phyloP scores from a whole-genome alignment of 35 echinoderm and acorn worm genomes.

The Anneissia japonica region DNA sequence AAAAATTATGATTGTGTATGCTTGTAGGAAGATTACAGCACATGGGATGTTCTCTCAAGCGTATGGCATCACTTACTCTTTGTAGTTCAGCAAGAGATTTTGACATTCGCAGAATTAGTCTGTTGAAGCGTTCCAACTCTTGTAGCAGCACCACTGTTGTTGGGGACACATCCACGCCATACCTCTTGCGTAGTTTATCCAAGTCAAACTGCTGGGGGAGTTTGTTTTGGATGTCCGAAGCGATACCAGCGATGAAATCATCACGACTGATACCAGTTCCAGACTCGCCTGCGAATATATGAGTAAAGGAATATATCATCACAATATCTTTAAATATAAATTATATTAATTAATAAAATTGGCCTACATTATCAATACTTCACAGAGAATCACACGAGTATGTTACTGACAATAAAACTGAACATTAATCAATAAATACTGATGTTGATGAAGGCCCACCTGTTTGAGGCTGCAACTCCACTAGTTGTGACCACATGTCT shows the following conservation, averaged over 20 bases:
- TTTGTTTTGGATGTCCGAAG: slow-evolving; percentile 90
- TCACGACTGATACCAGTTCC: slow-evolving; percentile 91
- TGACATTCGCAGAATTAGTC: slow-evolving; percentile 70
- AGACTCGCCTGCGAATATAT: slow-evolving; percentile 62
- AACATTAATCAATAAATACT: too few relatives aligned
- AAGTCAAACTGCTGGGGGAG: slow-evolving; percentile 95
- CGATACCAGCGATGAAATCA: slow-evolving; percentile 97
- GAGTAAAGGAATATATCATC: not conserved
- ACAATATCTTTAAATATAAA: not conserved
- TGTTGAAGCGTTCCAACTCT: slow-evolving; percentile 91
- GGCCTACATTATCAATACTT: not conserved
- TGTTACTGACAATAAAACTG: too few relatives aligned
- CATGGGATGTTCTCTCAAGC: too few relatives aligned
- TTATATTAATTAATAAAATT: not conserved
- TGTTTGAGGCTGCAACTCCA: slow-evolving; percentile 95
- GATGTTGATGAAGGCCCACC: slow-evolving; percentile 33
- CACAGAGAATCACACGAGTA: too few relatives aligned
- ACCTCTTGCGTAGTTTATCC: slow-evolving; percentile 94
- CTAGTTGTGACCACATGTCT: slow-evolving; percentile 95
- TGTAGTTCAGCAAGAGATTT: slow-evolving; percentile 83
- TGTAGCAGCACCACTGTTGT: slow-evolving; percentile 94
- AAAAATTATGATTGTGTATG: too few relatives aligned
- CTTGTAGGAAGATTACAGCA: too few relatives aligned
- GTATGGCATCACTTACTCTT: slow-evolving; percentile 84
- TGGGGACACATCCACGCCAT: slow-evolving; percentile 73